Evolutionary conservation across 2,888 invertebrate species (phyloP).

Genomic region (Heliconius erato): DNA sequence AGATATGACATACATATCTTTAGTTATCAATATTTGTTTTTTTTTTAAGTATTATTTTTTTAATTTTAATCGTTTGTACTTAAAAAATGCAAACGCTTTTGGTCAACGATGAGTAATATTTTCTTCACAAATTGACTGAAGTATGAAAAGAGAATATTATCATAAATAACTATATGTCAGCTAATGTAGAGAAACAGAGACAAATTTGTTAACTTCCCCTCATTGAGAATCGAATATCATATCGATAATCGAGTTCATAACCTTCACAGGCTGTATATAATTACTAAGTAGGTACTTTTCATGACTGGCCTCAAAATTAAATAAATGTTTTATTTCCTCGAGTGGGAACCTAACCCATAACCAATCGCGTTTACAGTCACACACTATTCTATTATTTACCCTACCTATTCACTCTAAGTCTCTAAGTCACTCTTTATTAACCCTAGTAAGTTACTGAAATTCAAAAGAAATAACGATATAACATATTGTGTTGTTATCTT

Average conservation of each 20-base stretch:
- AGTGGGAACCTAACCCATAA: too few species aligned
- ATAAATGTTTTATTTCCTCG: too few species aligned
- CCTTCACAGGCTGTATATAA: not conserved
- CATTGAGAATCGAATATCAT: not conserved
- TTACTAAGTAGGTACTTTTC: too few species aligned
- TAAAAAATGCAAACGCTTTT: too few species aligned
- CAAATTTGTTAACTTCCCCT: not conserved
- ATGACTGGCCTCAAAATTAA: too few species aligned
- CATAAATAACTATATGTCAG: too few species aligned
- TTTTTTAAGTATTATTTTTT: not conserved
- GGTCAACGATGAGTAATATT: not conserved
- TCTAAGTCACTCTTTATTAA: too few species aligned
- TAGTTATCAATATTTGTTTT: not conserved
- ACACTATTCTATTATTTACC: too few species aligned
- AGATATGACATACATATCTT: not conserved
- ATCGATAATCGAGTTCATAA: not conserved
- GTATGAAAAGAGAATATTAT: not conserved
- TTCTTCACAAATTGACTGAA: not conserved
- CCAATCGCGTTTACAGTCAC: too few species aligned
- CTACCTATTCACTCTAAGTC: too few species aligned
- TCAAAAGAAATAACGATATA: not conserved
- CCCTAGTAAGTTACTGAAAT: not conserved
- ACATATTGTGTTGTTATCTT: not conserved
- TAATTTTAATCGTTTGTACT: not conserved
- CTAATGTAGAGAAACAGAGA: too few species aligned